Base-by-base conservation (phyloP, 2,797 vertebrate species). In the Choloepus didactylus region DNA sequence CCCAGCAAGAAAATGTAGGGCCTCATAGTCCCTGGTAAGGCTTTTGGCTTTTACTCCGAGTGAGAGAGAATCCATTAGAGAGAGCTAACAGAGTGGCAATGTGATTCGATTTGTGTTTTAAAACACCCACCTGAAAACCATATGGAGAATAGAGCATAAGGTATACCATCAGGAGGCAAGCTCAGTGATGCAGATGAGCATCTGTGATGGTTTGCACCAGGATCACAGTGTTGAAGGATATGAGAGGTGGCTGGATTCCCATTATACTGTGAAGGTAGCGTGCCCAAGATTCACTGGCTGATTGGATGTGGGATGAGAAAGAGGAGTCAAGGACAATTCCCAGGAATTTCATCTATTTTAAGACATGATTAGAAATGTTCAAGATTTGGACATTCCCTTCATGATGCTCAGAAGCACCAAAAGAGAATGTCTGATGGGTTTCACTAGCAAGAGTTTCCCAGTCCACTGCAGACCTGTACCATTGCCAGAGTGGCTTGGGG, bases 381-480 rank as follows among this genome's bases (percentile, higher is more conserved):
- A 5, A 4, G 77, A 83, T 12, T 16, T 14, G 46, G 14, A 4
- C 10, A 18, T 75, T 69, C 67, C 62, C 59, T 73, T n/a, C 51
- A 23, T 0, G 18, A 38, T 5, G 7, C 51, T 79, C 49, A 73
- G 86, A 87, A 27, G 44, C 44, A 44, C 35, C 21, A 6, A 69
- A 81, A 27, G 25, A 77, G 23, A 11, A 3, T 29, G 16, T 38
- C 31, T 2, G 0, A 35, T 41, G 60, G 67, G n/a, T 54, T 64
- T 35, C 73, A 38, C 41, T n/a, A 6, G 46, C 12, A 46, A 77
- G n/a, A n/a, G 21, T 35, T 44, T 67, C 21, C 41, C 38, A n/a
- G 62, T 46, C 6, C 21, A 1, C 6, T 4, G 2, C 19, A 16
- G 11, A 29, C 31, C 8, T 7, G n/a, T 29, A 4, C 12, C 49